Base-by-base conservation (phyloP, 2,888 invertebrate genomes). In the Muscina levida region DNA sequence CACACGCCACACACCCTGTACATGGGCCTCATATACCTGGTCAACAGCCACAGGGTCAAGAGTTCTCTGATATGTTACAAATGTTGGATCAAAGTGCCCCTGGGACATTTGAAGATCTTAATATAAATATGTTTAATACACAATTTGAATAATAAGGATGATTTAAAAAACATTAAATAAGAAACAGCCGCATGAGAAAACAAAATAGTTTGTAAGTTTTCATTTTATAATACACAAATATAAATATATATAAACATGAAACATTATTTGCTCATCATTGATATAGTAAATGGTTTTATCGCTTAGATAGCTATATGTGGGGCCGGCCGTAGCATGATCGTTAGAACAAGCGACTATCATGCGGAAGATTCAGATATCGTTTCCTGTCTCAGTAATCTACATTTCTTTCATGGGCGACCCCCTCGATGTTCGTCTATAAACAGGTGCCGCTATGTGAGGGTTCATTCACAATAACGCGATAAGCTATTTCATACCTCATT, bases 31-130 rank as follows among this genome's bases (percentile, higher is more conserved):
- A 91, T 53, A 91, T 91, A 13, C 85, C 87, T 8, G 88, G 89
- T 24, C 92, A 92, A 83, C 91, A 92, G 51, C 91, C 86, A 10
- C 94, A 94, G 85, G 94, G 94, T 6, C 95, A 95, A 86, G 97
- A 97, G 91, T 93, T 97, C 74, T 95, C 96, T 15, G 97, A 97
- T 87, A 97, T 97, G 97, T 92, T 97, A 86, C 97, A 97, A 91
- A 97, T 97, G 94, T 91, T 97, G 74, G 96, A 97, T 91, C 96
- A 96, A 89, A 94, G 95, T 86, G 95, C 94, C 67, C 93, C 95
- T 46, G 93, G 95, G 76, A 94, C 96, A 31, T 97, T 97, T 89
- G 97, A 97, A 89, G 97, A 97, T 90, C 92, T 97, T 86, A 95
- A 95, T 88, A 93, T 97, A 85, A 94, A 94, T 87, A 97, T 97